Base-by-base conservation (phyloP, 2,888 invertebrate species). In the Petrolisthes cinctipes region DNA sequence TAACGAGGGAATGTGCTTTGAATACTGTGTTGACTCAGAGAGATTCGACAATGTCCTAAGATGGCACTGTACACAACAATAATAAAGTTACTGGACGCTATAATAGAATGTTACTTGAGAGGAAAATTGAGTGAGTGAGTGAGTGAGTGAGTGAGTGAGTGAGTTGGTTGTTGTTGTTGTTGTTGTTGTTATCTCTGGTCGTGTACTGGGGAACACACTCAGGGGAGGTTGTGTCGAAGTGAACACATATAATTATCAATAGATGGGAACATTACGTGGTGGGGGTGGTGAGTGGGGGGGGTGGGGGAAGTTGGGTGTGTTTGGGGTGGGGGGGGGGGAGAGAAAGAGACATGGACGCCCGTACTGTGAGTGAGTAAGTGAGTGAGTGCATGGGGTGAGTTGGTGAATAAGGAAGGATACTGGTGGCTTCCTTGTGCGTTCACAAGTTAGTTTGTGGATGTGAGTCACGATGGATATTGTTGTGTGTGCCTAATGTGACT, bases 81-180 rank as follows among this genome's bases (percentile, higher is more conserved):
- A 37, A 37, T 37, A 37, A 37, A 37, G 37, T 37, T 37, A 37
- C 37, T 37, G 37, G 37, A 37, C 37, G 37, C 37, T 37, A 37
- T 37, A 37, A 37, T 37, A 37, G 37, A 37, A 37, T 37, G 37
- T 37, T 37, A 37, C 37, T 37, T 37, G 37, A 37, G 37, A 37
- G 37, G 37, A 37, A 37, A 37, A 37, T 37, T 37, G 37, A 37
- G 37, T 37, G 37, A 17, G 76, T 76, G 76, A 53, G 76, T 76
- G 76, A 53, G 76, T 76, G 76, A 53, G 76, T 76, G 76, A 51
- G 76, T 76, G 76, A 17, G 76, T 37, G 76, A 37, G 76, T 37
- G 76, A 53, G 76, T 76, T 37, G 51, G 14, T 79, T 54, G 54
- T 14, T 79, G 17, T 79, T n/a, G 54, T 54, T 56, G 56, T 56